phyloP scores from a whole-genome alignment of 2,888 invertebrate species.

The Drosophila testacea region DNA sequence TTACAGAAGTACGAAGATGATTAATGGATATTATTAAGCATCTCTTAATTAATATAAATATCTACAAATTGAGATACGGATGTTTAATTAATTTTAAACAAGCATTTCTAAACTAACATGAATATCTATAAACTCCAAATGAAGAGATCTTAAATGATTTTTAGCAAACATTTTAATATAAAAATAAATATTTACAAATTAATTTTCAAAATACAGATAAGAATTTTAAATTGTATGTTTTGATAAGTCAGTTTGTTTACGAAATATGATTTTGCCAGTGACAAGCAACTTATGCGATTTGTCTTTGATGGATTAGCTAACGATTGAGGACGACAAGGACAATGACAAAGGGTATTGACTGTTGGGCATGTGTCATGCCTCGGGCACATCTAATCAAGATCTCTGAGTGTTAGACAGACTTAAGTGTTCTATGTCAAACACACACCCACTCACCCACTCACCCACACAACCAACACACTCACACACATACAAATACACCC shows the following conservation, averaged over 20 bases:
- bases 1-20: not conserved
- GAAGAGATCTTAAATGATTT: not conserved
- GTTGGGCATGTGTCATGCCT: constrained; percentile 43
- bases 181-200: not conserved
- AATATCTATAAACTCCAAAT: too few species aligned
- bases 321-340: constrained; percentile 14
- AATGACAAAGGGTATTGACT: constrained; percentile 23
- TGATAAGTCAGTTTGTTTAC: not conserved
- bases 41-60: not conserved
- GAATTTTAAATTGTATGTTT: too few species aligned
- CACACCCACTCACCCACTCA: constrained; percentile 2
- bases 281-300: constrained; percentile 2
- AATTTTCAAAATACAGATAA: too few species aligned
- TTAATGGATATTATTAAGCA: not conserved
- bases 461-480: constrained; percentile 7
- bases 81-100: too few species aligned
- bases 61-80: too few species aligned
- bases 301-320: constrained; percentile 19
- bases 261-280: constrained; percentile 2
- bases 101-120: too few species aligned
- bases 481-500: constrained; percentile 2
- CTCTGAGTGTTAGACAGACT: constrained; percentile 47
- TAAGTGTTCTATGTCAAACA: constrained; percentile 51
- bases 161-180: not conserved
- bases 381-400: constrained; percentile 65